Evolutionary conservation across 2,888 invertebrate genomes (phyloP).

Genomic region (Cheilosia vernalis): DNA sequence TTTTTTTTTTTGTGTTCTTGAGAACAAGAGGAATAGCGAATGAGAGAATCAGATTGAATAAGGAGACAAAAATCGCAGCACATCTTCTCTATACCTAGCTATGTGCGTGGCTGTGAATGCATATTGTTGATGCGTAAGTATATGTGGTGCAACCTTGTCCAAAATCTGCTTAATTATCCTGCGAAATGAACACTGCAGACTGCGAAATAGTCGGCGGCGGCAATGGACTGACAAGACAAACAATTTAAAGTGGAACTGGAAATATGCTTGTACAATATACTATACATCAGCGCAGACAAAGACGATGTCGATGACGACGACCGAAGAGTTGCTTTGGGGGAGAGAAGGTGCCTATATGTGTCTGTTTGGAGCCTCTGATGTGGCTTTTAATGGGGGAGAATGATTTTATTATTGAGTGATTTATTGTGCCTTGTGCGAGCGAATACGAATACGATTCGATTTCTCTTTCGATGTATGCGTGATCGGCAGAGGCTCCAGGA

Average conservation of each 20-base stretch:
- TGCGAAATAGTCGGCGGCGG: conserved; percentile 31
- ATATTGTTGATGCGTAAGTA: not conserved
- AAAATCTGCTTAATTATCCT: conserved; percentile 72
- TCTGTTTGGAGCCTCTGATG: conserved; percentile 38
- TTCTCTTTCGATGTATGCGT: conserved; percentile 41
- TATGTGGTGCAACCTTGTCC: conserved; percentile 38
- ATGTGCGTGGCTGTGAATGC: conserved; percentile 36
- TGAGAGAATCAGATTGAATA: conserved; percentile 33
- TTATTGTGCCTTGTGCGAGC: conserved; percentile 68
- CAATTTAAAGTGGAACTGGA: conserved; percentile 63
- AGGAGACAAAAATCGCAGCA: conserved; percentile 42
- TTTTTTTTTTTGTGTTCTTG: not conserved
- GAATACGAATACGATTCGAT: conserved; percentile 38
- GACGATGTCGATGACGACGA: not conserved
- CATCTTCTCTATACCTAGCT: conserved; percentile 1
- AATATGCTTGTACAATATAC: not conserved
- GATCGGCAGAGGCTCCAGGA: not conserved
- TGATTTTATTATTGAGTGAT: conserved; percentile 69
- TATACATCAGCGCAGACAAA: not conserved
- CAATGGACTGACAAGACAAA: conserved; percentile 44
- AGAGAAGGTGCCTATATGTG: conserved; percentile 10
- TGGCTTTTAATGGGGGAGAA: conserved; percentile 40
- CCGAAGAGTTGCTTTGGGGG: conserved; percentile 13
- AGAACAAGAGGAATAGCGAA: conserved; percentile 20
- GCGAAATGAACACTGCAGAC: conserved; percentile 36